phyloP scores from a whole-genome alignment of 2,113 vertebrate genomes.

The Misgurnus anguillicaudatus region DNA sequence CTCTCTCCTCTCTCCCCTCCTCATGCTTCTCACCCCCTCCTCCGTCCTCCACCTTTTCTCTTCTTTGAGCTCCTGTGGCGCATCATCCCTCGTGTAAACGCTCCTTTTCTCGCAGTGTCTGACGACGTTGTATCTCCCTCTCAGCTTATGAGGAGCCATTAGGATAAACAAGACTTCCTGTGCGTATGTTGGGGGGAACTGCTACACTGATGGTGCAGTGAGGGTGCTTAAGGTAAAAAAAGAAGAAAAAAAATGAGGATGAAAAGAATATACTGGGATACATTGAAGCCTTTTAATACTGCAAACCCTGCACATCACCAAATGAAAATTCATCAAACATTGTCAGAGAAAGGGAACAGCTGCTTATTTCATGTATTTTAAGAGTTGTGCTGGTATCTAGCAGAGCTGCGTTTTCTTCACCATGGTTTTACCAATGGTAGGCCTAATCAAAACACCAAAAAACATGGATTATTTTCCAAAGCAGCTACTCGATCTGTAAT shows the following conservation, averaged over 20 bases:
- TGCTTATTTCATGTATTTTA: not conserved
- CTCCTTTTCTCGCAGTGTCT: slow-evolving; percentile 10
- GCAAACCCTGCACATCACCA: slow-evolving; percentile 26
- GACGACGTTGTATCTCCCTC: slow-evolving; percentile 18
- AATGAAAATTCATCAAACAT: slow-evolving; percentile 30
- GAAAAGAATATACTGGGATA: slow-evolving; percentile 2
- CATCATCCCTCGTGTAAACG: slow-evolving; percentile 24
- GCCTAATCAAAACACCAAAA: too few species aligned
- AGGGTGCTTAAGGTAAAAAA: not conserved
- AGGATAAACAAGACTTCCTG: slow-evolving; percentile 21
- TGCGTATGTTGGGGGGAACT: not conserved
- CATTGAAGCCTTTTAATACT: slow-evolving; percentile 24
- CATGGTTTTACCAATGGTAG: too few species aligned
- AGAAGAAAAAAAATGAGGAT: not conserved
- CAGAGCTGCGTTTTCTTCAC: not conserved
- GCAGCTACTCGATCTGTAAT: not conserved
- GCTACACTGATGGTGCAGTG: slow-evolving; percentile 15
- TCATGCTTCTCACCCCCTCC: not conserved
- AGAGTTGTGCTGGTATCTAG: not conserved
- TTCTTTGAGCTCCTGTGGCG: slow-evolving; percentile 29
- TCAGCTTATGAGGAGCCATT: slow-evolving; percentile 31
- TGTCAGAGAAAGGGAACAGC: not conserved
- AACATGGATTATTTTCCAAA: not conserved
- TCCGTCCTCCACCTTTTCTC: slow-evolving; percentile 17
- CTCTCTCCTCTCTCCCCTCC: slow-evolving; percentile 10